Percentiles rank a stretch among this genome's conserved stretches.
Evolutionary conservation across 2,797 vertebrate species (phyloP).

Genomic region (Limnodromus scolopaceus): DNA sequence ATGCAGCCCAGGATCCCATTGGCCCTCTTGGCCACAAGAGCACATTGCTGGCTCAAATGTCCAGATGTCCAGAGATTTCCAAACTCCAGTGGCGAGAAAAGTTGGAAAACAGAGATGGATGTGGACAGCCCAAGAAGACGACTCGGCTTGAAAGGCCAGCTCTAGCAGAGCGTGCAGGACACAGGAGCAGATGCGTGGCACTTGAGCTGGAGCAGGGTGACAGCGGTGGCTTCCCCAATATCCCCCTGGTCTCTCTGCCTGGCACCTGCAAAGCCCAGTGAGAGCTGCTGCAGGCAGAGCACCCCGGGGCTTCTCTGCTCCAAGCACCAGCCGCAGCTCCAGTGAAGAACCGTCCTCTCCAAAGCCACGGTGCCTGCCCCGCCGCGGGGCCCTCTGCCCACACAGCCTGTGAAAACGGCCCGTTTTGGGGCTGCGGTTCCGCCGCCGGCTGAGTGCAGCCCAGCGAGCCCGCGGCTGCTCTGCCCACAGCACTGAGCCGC

Average conservation of each 20-base stretch:
- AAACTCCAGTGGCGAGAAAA: neutral
- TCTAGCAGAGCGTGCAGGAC: fast-evolving
- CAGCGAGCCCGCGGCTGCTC: neutral
- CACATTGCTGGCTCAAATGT: too few species aligned
- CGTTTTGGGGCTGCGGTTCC: neutral
- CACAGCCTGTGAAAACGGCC: fast-evolving
- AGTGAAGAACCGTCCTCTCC: neutral
- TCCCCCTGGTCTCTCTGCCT: neutral
- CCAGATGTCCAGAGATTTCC: neutral
- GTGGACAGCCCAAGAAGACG: fast-evolving
- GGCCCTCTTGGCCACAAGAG: too few species aligned
- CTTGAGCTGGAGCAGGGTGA: neutral
- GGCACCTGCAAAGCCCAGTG: fast-evolving
- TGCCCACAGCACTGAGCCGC: neutral
- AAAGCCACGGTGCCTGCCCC: fast-evolving
- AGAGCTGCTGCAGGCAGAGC: neutral
- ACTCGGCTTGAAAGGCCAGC: neutral
- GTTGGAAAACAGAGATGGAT: neutral
- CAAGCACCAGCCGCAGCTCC: fast-evolving
- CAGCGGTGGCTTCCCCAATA: neutral
- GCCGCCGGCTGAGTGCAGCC: neutral
- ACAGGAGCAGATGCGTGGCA: neutral
- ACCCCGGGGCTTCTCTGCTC: fast-evolving
- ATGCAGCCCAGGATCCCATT: too few species aligned
- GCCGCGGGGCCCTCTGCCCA: fast-evolving